Evolutionary conservation across 2,113 vertebrate genomes (phyloP).

Genomic region (Porphyrio hochstetteri): DNA sequence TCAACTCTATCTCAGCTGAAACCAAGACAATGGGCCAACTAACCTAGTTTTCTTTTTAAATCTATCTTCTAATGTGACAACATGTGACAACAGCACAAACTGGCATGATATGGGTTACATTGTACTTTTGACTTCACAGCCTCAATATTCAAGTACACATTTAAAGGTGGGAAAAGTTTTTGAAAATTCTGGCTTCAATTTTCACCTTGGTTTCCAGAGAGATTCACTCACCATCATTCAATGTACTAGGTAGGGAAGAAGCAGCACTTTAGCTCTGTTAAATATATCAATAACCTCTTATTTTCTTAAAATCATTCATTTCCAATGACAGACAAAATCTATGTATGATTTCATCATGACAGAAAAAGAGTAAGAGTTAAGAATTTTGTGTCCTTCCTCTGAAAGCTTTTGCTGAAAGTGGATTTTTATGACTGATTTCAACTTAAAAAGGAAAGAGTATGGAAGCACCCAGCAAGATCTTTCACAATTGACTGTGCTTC

Average conservation of each 20-base stretch:
- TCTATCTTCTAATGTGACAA: background rate
- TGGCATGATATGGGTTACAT: background rate
- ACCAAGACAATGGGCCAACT: background rate
- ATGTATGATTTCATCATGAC: background rate
- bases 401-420: constrained; percentile 7
- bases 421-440: background rate
- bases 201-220: background rate
- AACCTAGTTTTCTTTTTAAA: background rate
- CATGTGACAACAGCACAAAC: background rate
- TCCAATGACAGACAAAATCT: background rate
- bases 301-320: background rate
- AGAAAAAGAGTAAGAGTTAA: background rate
- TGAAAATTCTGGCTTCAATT: background rate
- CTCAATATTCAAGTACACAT: background rate
- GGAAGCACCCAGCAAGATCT: background rate
- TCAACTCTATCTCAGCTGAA: no score
- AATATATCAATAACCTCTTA: background rate
- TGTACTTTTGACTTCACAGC: background rate
- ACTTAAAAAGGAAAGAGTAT: background rate
- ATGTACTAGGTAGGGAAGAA: background rate
- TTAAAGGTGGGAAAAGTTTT: background rate
- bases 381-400: background rate
- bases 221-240: background rate
- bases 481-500: background rate
- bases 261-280: background rate